A percentile compares a stretch with the other conserved stretches of the same genome.
Conservation (phyloP, 2,797 vertebrate genomes). For the Tinamus major region DNA sequence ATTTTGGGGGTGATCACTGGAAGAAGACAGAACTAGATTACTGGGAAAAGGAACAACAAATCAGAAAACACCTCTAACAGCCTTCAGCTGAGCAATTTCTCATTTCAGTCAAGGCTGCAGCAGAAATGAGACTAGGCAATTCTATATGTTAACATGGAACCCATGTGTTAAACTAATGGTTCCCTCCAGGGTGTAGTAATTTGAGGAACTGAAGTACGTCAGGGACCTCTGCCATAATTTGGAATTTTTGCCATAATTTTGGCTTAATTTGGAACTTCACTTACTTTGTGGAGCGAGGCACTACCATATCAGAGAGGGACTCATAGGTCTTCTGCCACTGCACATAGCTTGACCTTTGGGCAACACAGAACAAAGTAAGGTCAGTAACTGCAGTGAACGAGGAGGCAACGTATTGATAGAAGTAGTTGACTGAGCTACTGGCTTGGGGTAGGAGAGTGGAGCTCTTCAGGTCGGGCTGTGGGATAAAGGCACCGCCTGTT, state of each 20-base stretch:
- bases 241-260: too few species aligned
- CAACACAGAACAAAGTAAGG: constrained; percentile 28
- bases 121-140: neutral
- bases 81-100: neutral
- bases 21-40: neutral
- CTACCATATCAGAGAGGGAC: constrained; percentile 92
- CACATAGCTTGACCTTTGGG: constrained; percentile 81
- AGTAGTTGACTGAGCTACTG: neutral
- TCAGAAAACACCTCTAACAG: neutral
- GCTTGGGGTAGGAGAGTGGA: neutral
- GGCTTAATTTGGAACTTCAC: constrained; percentile 36
- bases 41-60: neutral
- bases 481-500: neutral
- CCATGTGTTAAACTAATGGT: neutral
- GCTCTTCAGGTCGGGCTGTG: neutral
- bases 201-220: neutral
- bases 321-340: constrained; percentile 94
- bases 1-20: neutral
- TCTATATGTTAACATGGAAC: neutral
- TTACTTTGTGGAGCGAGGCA: constrained; percentile 96
- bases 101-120: neutral
- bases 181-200: neutral
- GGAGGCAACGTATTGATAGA: neutral
- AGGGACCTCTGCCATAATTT: neutral
- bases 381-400: neutral